Percentiles rank a stretch among this genome's conserved stretches.
Conservation (phyloP, 1,140 invertebrate species). For the Lanistes nyassanus region DNA sequence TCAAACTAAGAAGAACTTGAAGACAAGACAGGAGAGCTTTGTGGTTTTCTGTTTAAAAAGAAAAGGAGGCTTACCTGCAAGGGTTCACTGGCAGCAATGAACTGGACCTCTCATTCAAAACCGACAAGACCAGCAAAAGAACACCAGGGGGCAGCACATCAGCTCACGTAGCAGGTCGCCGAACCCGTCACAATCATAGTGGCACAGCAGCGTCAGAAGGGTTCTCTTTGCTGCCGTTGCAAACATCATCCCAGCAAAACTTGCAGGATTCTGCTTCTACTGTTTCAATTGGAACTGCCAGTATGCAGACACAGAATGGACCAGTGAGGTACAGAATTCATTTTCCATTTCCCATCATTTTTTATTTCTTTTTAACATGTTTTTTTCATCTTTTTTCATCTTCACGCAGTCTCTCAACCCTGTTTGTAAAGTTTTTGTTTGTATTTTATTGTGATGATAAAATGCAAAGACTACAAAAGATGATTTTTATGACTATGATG, state of each 20-base stretch:
- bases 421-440: too few species aligned
- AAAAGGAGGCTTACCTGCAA: slow-evolving; percentile 55
- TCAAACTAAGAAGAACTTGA: neutral
- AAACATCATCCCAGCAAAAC: slow-evolving; percentile 21
- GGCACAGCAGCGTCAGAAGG: slow-evolving; percentile 19
- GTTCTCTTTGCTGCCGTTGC: neutral
- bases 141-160: neutral
- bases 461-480: too few species aligned
- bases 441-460: too few species aligned
- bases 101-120: slow-evolving; percentile 52
- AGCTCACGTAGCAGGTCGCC: slow-evolving; percentile 15
- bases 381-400: too few species aligned
- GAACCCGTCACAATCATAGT: slow-evolving; percentile 9
- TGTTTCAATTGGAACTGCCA: neutral
- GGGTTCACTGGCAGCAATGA: slow-evolving; percentile 60
- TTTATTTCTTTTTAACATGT: too few species aligned
- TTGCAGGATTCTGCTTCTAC: slow-evolving; percentile 9
- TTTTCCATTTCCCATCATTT: too few species aligned
- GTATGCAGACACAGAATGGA: slow-evolving; percentile 5
- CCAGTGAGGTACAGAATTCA: neutral
- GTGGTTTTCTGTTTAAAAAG: slow-evolving; percentile 39
- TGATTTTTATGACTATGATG: too few species aligned
- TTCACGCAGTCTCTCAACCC: too few species aligned
- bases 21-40: neutral
- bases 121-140: slow-evolving; percentile 32